Evolutionary conservation across 2,113 vertebrate species (phyloP), one percentile per base, ranked within the genome.

Genomic region (Dolichallabes microphthalmus): DNA sequence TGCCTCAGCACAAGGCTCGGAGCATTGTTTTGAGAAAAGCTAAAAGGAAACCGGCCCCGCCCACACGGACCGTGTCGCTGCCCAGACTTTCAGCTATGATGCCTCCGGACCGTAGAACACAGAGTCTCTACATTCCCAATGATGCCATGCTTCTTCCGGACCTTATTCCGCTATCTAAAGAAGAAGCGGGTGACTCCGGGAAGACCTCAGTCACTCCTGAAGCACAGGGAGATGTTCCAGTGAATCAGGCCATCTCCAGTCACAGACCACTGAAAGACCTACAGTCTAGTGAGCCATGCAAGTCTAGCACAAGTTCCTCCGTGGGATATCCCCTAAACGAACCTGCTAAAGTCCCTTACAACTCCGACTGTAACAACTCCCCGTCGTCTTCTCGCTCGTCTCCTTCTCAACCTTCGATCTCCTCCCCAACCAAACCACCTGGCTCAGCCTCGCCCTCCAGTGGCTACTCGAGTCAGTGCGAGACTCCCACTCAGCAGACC

Each of bases 371-470:
- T 35, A 93, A 95, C 0, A 73, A 91, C 0, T 96, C 96, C 35
- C 95, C 94, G 9, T 94, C 90, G 0, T 68, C 89, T 35, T 94
- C 94, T 58, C 93, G 94, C 55, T 90, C 95, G 1, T 63, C 79
- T 11, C 53, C 85, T 50, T 87, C 86, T 27, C 90, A 87, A 32
- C 85, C 76, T 11, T 89, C 39, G 93, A 96, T 80, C 89, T 94
- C 50, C 9, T 92, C 95, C 7, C 94, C 96, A 0, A 89, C 90
- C 80, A 96, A 95, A 85, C 95, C 95, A 45, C 91, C 94, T 0
- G 96, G 95, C 30, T 89, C 96, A 83, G 96, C 97, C 92, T 98
- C 96, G 61, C 97, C 98, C 0, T 96, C 95, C 27, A 95, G 94
- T 0, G 95, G 95, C 14, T 95, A 94, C 86, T 95, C 93, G 19